phyloP scores from a whole-genome alignment of 2,113 vertebrate genomes.

The Carettochelys insculpta region DNA sequence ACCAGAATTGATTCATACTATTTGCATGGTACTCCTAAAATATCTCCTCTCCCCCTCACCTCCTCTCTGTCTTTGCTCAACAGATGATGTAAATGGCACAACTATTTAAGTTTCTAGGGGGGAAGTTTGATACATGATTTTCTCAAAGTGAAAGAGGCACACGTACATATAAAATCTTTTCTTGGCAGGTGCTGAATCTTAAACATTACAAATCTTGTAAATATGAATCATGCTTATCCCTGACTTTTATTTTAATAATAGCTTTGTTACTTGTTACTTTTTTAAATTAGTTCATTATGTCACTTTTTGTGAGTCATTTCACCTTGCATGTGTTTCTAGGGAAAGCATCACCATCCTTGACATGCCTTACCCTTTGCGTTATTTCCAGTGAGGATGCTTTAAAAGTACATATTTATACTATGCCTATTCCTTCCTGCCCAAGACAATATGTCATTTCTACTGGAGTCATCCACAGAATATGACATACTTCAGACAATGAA shows the following conservation, averaged over 20 bases:
- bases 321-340: not conserved
- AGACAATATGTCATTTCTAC: not conserved
- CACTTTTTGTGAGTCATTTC: not conserved
- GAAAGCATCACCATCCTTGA: not conserved
- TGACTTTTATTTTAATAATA: not conserved
- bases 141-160: not conserved
- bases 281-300: not conserved
- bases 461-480: not conserved
- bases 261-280: not conserved
- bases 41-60: conserved; percentile 2
- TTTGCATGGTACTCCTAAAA: conserved; percentile 25
- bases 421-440: not conserved
- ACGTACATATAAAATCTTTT: not conserved
- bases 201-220: fast-evolving
- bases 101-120: not conserved
- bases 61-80: conserved; percentile 21
- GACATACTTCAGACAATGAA: not conserved
- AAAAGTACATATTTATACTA: not conserved
- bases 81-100: conserved; percentile 4
- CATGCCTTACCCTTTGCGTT: not conserved
- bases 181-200: not conserved
- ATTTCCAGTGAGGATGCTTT: not conserved
- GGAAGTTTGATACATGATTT: too few species aligned
- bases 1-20: not conserved
- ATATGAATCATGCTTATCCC: not conserved